phyloP scores from a whole-genome alignment of 2,888 invertebrate genomes.

The Cyclophora punctaria region DNA sequence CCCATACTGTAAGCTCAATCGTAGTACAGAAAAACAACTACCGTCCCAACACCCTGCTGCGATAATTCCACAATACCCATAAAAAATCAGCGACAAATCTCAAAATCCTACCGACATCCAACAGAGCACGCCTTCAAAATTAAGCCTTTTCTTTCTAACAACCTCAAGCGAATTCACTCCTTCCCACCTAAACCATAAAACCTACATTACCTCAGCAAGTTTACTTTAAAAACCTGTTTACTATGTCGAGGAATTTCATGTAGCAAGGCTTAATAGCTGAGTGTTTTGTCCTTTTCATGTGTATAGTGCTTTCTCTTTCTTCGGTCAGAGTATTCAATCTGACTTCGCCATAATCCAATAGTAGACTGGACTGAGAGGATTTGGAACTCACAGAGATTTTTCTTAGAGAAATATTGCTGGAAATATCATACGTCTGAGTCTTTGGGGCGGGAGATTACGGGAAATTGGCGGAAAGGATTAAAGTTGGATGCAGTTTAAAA shows the following conservation, averaged over 20 bases:
- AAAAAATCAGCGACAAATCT: slow-evolving; percentile 65
- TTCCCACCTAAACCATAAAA: slow-evolving; percentile 10
- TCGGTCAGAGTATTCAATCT: slow-evolving; percentile 51
- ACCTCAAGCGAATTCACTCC: slow-evolving; percentile 13
- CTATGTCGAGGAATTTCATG: slow-evolving; percentile 64
- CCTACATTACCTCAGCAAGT: slow-evolving; percentile 10
- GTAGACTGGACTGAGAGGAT: slow-evolving; percentile 48
- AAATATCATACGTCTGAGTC: slow-evolving; percentile 45
- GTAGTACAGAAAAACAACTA: slow-evolving; percentile 34
- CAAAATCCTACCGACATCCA: slow-evolving; percentile 61
- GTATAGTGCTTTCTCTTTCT: slow-evolving; percentile 27
- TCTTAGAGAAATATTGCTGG: slow-evolving; percentile 40
- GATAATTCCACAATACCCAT: slow-evolving; percentile 58
- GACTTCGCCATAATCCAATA: slow-evolving; percentile 59
- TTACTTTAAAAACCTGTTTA: slow-evolving; percentile 50
- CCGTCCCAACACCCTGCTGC: slow-evolving; percentile 45
- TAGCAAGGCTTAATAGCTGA: slow-evolving; percentile 53
- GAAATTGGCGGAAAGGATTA: slow-evolving; percentile 40
- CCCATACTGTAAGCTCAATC: slow-evolving; percentile 6
- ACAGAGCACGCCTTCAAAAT: slow-evolving; percentile 71
- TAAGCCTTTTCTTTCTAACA: slow-evolving; percentile 49
- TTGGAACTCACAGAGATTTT: slow-evolving; percentile 36
- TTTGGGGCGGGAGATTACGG: slow-evolving; percentile 32
- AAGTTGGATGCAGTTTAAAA: slow-evolving; percentile 18
- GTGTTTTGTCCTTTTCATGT: slow-evolving; percentile 24